Base-by-base conservation (phyloP, 2,888 invertebrate genomes). In the Polia nebulosa region DNA sequence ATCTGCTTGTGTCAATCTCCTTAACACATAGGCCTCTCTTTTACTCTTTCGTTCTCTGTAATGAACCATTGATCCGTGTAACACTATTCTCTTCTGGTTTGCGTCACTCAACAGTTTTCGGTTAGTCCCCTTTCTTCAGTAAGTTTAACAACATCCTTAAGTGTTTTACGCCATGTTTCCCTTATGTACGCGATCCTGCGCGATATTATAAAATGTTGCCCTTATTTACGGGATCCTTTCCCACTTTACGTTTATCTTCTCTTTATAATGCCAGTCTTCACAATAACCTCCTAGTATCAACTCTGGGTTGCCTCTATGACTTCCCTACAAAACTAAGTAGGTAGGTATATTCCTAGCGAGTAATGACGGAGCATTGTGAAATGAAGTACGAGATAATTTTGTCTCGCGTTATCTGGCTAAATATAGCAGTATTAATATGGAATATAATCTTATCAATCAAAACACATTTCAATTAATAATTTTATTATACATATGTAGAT, bases 311-410 rank as follows among this genome's bases (percentile, higher is more conserved):
- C 44, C 9, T 36, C 22, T 60, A 52, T 17, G 34, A 11, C 22
- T 62, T 55, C 34, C 64, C n/a, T 55, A 49, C 9, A 29, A 27
- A 68, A 13, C 25, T 11, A 11, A 27, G 20, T 27, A 29, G 11
- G 17, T 51, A 32, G 11, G 6, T 32, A 20, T 15, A 52, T 57
- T 27, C 2, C 56, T 27, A 8, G n/a, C 39, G 32, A 57, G 20
- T 57, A 76, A 25, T 75, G 45, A 47, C n/a, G 6, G 22, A 11
- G 22, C 52, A 67, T 47, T 65, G 29, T 51, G 22, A 55, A 67
- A 59, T 69, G 15, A 75, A 66, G 44, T 15, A 58, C 34, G 36
- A 56, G 29, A 55, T 29, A 29, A 39, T 32, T 47, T 47, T 13
- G 27, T 29, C 22, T 49, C 7, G 17, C 44, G 36, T 5, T 70